Evolutionary conservation across 2,888 invertebrate genomes (phyloP).

Genomic region (Caenorhabditis sulstoni): DNA sequence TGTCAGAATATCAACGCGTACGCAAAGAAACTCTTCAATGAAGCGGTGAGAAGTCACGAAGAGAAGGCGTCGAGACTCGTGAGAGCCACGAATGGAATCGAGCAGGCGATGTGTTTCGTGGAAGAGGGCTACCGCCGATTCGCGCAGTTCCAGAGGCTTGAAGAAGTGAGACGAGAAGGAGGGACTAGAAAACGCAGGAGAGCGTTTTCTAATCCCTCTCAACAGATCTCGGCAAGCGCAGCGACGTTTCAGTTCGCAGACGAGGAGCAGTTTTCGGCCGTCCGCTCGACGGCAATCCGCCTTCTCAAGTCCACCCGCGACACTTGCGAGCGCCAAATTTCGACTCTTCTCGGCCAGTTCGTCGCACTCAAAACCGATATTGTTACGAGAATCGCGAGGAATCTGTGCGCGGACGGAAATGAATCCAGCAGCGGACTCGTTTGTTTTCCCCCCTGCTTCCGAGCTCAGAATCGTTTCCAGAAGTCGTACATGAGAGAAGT

Average conservation of each 20-base stretch:
- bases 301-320: slow-evolving; percentile 44
- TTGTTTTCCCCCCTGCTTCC: not conserved
- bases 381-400: slow-evolving; percentile 30
- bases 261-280: slow-evolving; percentile 24
- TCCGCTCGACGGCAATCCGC: slow-evolving; percentile 25
- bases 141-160: slow-evolving; percentile 51
- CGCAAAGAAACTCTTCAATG: slow-evolving; percentile 56
- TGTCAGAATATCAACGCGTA: slow-evolving; percentile 64
- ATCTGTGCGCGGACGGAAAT: slow-evolving; percentile 40
- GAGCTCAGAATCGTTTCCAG: slow-evolving; percentile 10
- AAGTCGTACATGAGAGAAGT: slow-evolving; percentile 65
- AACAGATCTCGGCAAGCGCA: no score
- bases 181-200: not conserved
- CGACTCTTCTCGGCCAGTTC: slow-evolving; percentile 27
- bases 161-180: slow-evolving; percentile 30
- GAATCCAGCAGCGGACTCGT: slow-evolving; percentile 38
- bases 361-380: slow-evolving; percentile 34
- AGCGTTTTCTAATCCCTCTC: no score
- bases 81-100: slow-evolving; percentile 65
- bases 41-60: slow-evolving; percentile 50
- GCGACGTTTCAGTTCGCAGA: slow-evolving; percentile 44
- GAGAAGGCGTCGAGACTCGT: slow-evolving; percentile 55
- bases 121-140: slow-evolving; percentile 58
- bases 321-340: slow-evolving; percentile 46
- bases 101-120: slow-evolving; percentile 64